Conservation (phyloP, 2,888 invertebrate genomes). For the Drosophila histrio region DNA sequence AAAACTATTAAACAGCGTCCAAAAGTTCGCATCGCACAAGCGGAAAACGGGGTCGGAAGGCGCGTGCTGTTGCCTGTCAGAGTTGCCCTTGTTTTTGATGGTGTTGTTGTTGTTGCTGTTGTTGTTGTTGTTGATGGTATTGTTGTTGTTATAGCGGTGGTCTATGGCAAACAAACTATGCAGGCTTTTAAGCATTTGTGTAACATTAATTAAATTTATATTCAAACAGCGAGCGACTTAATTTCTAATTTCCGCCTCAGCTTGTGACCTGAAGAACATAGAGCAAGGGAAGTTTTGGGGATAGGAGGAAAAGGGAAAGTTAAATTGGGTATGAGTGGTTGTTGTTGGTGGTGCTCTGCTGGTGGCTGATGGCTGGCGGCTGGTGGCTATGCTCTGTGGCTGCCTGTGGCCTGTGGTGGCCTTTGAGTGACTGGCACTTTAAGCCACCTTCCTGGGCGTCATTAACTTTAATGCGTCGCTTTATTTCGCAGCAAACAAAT, state of each 20-base stretch:
- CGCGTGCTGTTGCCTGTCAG: conserved; percentile 78
- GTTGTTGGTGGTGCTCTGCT: background rate
- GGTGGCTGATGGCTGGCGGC: conserved; percentile 4
- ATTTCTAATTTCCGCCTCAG: conserved; percentile 77
- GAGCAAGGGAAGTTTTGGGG: background rate
- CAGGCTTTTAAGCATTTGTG: conserved; percentile 79
- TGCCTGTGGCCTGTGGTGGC: conserved; percentile 33
- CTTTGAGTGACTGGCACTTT: conserved; percentile 73
- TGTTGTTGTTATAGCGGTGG: conserved; percentile 50
- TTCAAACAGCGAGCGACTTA: conserved; percentile 80
- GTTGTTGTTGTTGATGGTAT: conserved; percentile 17
- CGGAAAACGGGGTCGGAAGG: conserved; percentile 67
- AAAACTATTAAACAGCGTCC: conserved; percentile 78
- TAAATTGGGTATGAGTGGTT: conserved; percentile 47
- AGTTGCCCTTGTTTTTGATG: conserved; percentile 42
- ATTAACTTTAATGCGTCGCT: conserved; percentile 78
- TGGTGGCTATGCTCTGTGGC: conserved; percentile 49
- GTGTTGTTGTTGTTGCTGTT: conserved; percentile 15
- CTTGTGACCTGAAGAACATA: conserved; percentile 38
- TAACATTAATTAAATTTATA: conserved; percentile 80
- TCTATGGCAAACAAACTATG: conserved; percentile 73
- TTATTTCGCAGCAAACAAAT: conserved; percentile 78
- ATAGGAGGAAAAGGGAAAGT: conserved; percentile 1
- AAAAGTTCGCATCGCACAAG: conserved; percentile 66
- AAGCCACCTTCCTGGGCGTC: conserved; percentile 77